phyloP scores from a whole-genome alignment of 2,797 vertebrate genomes.

The Cyprinodon diabolis region DNA sequence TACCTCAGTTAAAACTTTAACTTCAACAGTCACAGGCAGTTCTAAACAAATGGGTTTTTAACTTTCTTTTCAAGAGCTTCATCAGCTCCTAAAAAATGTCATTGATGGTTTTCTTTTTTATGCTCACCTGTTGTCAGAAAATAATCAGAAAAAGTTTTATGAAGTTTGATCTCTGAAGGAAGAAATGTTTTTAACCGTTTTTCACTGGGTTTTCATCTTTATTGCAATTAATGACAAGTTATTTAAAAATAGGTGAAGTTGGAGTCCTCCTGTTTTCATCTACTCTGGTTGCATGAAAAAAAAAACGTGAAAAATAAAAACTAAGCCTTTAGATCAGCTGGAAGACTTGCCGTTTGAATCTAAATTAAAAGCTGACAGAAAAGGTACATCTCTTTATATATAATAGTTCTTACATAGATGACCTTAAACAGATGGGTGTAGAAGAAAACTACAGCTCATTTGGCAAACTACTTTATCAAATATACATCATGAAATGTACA shows the following conservation, averaged over 20 bases:
- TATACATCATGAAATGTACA: background rate
- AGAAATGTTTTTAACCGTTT: background rate
- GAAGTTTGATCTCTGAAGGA: background rate
- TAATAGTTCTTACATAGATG: too few species aligned
- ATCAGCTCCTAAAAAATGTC: too few species aligned
- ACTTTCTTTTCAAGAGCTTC: too few species aligned
- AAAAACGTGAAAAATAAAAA: background rate
- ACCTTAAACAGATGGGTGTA: background rate
- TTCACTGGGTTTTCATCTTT: background rate
- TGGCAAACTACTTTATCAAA: background rate
- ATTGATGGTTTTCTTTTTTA: too few species aligned
- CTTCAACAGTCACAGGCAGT: too few species aligned
- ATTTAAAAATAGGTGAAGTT: background rate
- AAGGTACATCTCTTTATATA: background rate
- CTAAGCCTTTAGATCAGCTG: background rate
- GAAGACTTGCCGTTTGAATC: background rate
- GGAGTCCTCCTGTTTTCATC: background rate
- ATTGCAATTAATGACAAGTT: background rate
- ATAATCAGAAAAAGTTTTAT: too few species aligned
- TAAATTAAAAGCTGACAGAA: background rate
- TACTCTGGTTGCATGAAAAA: background rate
- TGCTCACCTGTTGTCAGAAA: too few species aligned
- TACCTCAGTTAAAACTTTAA: too few species aligned
- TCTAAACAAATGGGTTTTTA: too few species aligned
- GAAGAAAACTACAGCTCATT: background rate